Base-by-base conservation (phyloP, 2,797 vertebrate species). In the Micromesistius poutassou region DNA sequence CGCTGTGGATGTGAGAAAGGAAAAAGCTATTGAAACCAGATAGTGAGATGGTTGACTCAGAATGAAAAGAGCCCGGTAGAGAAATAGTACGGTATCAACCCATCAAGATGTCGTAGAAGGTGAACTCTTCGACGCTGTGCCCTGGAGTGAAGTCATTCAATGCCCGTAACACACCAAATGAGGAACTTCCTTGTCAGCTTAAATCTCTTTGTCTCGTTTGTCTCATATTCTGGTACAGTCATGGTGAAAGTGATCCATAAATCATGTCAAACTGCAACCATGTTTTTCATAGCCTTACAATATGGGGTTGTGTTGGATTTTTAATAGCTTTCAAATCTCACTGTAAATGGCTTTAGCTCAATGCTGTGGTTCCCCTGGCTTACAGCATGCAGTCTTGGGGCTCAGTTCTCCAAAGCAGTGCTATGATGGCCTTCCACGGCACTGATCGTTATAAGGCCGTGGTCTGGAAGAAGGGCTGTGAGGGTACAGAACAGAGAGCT, bases 41-140 rank as follows among this genome's bases (percentile, higher is more conserved):
- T 77, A 86, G 81, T 88, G 87, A 88, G 89, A 88, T 86, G 78
- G 22, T 62, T 91, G 89, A 91, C 72, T 92, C 89, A 91, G 72
- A 75, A 25, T 8, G 35, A 83, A 87, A 89, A 80, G 79, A 68
- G 74, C 35, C 31, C 2, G 35, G 72, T n/a, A 78, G 73, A 82
- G 78, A 87, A 82, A 88, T 62, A n/a, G 55, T 25, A 62, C 55
- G 55, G 6, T 62, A 62, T n/a, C 55, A n/a, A 55, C 14, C 46
- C 46, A 22, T n/a, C 22, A 62, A 7, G 22, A 10, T 50, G 5
- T 50, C 19, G 55, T 9, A n/a, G n/a, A 62, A 62, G 55, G 55
- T 62, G 22, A 62, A 25, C 46, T 50, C 46, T 12, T 19, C 16
- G 5, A 62, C 55, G 55, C 25, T 22, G 16, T 6, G 22, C 19